Evolutionary conservation across 2,797 vertebrate species (phyloP).

Genomic region (Silurus lanzhouensis): DNA sequence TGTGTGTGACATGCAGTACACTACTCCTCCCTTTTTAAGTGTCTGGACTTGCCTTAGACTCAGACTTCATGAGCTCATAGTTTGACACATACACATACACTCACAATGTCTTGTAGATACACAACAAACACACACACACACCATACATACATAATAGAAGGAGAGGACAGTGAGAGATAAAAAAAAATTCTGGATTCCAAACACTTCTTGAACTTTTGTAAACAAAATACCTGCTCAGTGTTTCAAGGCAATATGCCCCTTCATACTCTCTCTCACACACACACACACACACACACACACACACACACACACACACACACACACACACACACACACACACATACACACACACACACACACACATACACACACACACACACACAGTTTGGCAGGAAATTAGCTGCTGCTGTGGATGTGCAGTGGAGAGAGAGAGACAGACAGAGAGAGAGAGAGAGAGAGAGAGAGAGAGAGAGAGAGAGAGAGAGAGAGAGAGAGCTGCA

Average conservation of each 20-base stretch:
- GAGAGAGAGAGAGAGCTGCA: too few relatives aligned
- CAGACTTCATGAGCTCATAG: constrained; percentile 12
- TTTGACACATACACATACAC: background rate
- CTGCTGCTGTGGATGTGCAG: background rate
- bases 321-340: background rate
- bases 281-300: background rate
- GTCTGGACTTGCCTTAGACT: constrained; percentile 41
- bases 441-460: background rate
- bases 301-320: constrained; percentile 39
- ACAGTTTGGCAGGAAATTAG: constrained; percentile 21
- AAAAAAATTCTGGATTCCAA: constrained; percentile 2
- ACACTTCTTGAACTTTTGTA: constrained; percentile 45
- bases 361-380: constrained; percentile 27
- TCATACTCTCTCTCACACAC: constrained; percentile 7
- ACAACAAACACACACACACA: background rate
- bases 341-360: constrained; percentile 12
- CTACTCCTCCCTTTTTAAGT: constrained; percentile 34
- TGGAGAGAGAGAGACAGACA: background rate
- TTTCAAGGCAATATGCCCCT: constrained; percentile 40
- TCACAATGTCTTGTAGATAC: background rate
- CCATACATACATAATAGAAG: background rate
- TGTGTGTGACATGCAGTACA: constrained; percentile 8
- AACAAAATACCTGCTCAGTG: constrained; percentile 53
- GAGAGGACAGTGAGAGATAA: background rate
- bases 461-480: background rate